Evolutionary conservation across 2,888 invertebrate genomes (phyloP), one percentile per base, ranked within the genome.

Genomic region (Apotomis turbidana): DNA sequence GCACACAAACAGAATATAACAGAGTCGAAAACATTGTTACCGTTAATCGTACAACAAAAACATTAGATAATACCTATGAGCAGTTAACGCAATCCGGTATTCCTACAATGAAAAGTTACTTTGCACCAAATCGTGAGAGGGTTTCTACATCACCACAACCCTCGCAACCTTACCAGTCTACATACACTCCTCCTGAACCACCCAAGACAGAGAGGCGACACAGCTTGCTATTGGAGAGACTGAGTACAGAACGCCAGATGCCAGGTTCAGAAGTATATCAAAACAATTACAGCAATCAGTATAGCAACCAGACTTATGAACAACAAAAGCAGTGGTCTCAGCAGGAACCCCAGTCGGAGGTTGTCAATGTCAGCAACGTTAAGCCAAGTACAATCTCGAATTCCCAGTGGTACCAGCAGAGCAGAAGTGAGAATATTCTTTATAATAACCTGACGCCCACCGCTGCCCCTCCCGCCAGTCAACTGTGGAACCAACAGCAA

Each of bases 391-490:
- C 84, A 10, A 90, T 93, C 41, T 89, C 88, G 8, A 93, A 92
- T 71, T 90, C 90, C 70, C 90, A 93, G 75, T 93, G 93, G 93
- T 93, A 90, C 73, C 91, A 92, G 78, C 90, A 90, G 70, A 85
- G 78, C 49, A 86, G 81, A 54, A 87, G 82, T 74, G 89, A 90
- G 68, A 89, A 89, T 74, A 77, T 79, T 12, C 77, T 85, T 68
- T 88, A 87, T 67, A 90, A 89, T 75, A 88, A 88, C 71, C 80
- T 85, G 8, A 75, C 81, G 44, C 82, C 86, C 4, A 78, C 83
- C 46, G 79, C 85, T 71, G 73, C 80, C 74, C 74, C 80, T 75
- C 49, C 83, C 75, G 81, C 81, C 51, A 78, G 74, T 64, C 81
- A 82, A 70, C 86, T 86, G 63, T 83, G 82, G 52, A 74, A 73